Conservation (phyloP, 2,797 vertebrate species). For the Falco biarmicus region DNA sequence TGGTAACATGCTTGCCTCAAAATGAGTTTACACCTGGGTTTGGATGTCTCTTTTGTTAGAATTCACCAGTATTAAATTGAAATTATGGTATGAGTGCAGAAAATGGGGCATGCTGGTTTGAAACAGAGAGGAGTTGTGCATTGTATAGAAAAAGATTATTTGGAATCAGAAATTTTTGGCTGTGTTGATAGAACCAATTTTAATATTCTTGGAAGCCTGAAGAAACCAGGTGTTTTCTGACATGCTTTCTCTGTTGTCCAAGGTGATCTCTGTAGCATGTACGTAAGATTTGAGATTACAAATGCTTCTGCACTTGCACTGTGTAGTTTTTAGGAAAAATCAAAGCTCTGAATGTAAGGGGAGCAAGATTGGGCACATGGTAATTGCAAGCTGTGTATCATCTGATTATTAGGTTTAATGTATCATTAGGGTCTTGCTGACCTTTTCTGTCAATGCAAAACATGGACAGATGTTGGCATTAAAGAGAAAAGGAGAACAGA, state of each 20-base stretch:
- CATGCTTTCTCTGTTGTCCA: not conserved
- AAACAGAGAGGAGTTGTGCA: not conserved
- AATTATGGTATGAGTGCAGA: not conserved
- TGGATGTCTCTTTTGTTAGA: constrained; percentile 10
- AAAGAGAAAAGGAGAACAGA: constrained; percentile 19
- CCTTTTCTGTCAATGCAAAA: constrained; percentile 2
- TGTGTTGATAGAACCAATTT: not conserved
- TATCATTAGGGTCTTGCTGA: constrained; percentile 11
- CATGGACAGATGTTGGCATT: constrained; percentile 42
- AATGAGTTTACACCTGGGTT: not conserved
- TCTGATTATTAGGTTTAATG: constrained; percentile 14
- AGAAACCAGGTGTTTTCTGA: not conserved
- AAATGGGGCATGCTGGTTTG: not conserved
- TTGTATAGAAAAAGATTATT: not conserved
- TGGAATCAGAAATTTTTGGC: not conserved
- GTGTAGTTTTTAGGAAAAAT: not conserved
- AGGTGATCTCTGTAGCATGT: not conserved
- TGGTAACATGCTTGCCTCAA: not conserved
- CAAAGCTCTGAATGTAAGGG: not conserved
- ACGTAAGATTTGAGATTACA: not conserved
- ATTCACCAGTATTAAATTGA: not conserved
- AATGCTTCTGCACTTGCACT: not conserved
- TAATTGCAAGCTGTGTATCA: not conserved
- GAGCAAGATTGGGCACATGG: fast-evolving
- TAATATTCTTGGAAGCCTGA: not conserved